phyloP scores from a whole-genome alignment of 2,888 invertebrate genomes.

The Eupsilia transversa region DNA sequence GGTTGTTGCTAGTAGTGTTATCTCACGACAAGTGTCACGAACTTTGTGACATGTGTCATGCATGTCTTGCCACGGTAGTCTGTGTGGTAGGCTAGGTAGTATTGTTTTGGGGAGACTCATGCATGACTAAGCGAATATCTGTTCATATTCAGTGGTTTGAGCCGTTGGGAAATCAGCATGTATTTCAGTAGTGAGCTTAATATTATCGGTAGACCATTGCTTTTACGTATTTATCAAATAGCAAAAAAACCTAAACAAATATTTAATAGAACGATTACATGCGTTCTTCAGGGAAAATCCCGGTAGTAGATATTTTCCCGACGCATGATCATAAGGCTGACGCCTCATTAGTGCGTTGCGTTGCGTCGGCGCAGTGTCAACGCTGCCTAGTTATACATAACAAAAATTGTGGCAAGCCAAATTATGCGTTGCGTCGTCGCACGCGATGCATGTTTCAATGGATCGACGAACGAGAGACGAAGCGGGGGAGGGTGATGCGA shows the following conservation, averaged over 20 bases:
- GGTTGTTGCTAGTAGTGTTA: not conserved
- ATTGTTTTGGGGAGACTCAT: constrained; percentile 36
- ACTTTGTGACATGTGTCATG: not conserved
- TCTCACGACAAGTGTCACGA: not conserved
- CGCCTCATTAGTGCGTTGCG: too few relatives aligned
- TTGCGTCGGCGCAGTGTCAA: too few relatives aligned
- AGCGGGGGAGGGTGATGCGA: too few relatives aligned
- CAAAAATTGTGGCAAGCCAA: too few relatives aligned
- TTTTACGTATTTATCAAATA: not conserved
- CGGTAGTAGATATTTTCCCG: not conserved
- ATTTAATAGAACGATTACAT: not conserved
- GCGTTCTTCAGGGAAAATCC: not conserved
- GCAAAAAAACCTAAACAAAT: not conserved
- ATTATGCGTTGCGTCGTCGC: too few relatives aligned
- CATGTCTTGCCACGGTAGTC: not conserved
- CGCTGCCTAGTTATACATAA: too few relatives aligned
- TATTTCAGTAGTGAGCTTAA: not conserved
- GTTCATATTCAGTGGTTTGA: constrained; percentile 37
- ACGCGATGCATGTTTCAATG: too few relatives aligned
- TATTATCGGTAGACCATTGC: not conserved
- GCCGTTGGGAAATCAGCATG: constrained; percentile 33
- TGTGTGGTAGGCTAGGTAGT: not conserved
- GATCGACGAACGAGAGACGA: too few relatives aligned
- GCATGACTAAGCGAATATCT: constrained; percentile 31
- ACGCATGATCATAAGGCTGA: not conserved